Evolutionary conservation across 2,888 invertebrate genomes (phyloP).

Genomic region (Blera fallax): DNA sequence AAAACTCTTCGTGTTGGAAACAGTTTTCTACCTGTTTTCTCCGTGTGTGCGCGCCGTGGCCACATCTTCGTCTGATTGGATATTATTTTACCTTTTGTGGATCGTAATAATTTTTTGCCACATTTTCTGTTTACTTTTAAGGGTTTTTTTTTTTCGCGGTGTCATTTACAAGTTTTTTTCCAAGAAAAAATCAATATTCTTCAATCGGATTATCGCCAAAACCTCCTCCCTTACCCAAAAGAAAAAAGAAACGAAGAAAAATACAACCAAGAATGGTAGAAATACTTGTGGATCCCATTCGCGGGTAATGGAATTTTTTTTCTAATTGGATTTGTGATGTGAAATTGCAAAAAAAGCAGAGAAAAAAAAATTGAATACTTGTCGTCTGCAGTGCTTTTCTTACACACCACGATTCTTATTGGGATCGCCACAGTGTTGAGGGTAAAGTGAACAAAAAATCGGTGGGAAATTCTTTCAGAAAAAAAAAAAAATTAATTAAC

Average conservation of each 20-base stretch:
- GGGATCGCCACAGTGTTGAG: constrained; percentile 9
- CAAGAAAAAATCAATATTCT: constrained; percentile 47
- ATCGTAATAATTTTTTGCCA: constrained; percentile 42
- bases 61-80: constrained; percentile 62
- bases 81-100: constrained; percentile 43
- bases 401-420: not conserved
- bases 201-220: constrained; percentile 58
- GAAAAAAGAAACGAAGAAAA: constrained; percentile 24
- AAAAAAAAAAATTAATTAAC: not conserved
- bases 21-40: constrained; percentile 37
- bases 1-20: constrained; percentile 62
- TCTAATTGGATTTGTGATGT: constrained; percentile 67
- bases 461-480: not conserved
- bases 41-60: constrained; percentile 57
- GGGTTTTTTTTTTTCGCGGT: not conserved
- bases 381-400: not conserved
- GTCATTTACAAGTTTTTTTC: not conserved
- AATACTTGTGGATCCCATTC: constrained; percentile 67
- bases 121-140: constrained; percentile 54
- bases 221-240: too few relatives aligned
- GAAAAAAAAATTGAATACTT: not conserved
- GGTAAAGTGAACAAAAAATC: constrained; percentile 11
- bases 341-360: constrained; percentile 32
- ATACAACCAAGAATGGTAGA: constrained; percentile 32
- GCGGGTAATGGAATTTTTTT: constrained; percentile 42